Base-by-base conservation (phyloP, 2,888 invertebrate species). In the Craniophora ligustri region DNA sequence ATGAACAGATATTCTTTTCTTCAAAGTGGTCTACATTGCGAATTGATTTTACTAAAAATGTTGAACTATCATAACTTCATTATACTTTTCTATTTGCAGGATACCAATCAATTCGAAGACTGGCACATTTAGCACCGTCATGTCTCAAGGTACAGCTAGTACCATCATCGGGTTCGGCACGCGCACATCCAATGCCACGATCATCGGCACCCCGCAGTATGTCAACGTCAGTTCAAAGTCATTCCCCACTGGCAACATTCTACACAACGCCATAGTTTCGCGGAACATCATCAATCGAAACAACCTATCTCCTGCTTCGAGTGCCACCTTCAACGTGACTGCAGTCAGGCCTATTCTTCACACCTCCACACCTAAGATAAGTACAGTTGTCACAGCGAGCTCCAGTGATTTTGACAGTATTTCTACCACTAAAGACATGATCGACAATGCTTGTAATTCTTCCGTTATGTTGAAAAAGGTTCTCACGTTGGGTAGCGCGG, bases 381-480 rank as follows among this genome's bases (percentile, higher is more conserved):
- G 81, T 72, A 86, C 89, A 2, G 81, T 84, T 2, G 83, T 85
- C 7, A 79, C 86, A 5, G 79, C 86, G 0, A 85, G 83, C 47
- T 79, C 82, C 2, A 79, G 73, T 11, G 93, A 92, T 54, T 92
- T 86, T 51, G 91, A 93, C 36, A 87, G 79, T 26, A 93, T 93
- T 54, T 91, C 92, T 1, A 92, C 92, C 0, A 89, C 92, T 0
- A 94, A 93, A 78, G 93, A 93, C 58, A 91, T 94, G 91, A 93
- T 94, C 14, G 94, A 94, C 47, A 93, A 92, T 56, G 91, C 93
- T 0, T 93, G 93, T 65, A 93, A 92, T 58, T 93, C 94, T 0
- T 94, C 94, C 2, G 89, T 94, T 6, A 94, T 94, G 94, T 72
- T 94, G 59, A 94, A 94, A 63, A 93, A 94, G 64, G 94, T 94